Percentiles rank a stretch among this genome's conserved stretches.
Evolutionary conservation across 2,113 vertebrate species (phyloP).

Genomic region (Candoia aspera): DNA sequence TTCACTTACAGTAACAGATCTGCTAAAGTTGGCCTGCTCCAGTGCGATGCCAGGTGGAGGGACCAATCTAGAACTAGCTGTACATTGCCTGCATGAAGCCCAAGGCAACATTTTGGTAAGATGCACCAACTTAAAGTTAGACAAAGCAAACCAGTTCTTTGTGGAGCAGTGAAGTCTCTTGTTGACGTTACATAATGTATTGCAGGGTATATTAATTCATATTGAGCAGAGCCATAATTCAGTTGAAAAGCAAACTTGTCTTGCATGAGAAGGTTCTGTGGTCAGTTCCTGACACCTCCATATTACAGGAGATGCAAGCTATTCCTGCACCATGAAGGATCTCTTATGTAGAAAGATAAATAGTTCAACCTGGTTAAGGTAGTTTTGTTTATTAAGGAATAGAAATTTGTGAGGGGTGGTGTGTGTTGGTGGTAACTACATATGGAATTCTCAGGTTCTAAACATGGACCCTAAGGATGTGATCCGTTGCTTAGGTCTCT

Average conservation of each 20-base stretch:
- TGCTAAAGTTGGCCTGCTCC: slow-evolving; percentile 77
- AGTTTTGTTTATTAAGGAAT: no score
- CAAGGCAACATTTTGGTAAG: slow-evolving; percentile 73
- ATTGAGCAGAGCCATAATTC: not conserved
- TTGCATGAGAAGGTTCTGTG: not conserved
- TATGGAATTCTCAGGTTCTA: no score
- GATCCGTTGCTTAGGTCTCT: no score
- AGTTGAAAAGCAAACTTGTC: not conserved
- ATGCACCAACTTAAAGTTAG: fast-evolving
- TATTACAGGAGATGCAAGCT: no score
- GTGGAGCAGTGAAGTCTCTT: not conserved
- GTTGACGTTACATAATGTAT: not conserved
- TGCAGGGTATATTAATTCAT: not conserved
- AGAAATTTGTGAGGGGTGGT: no score
- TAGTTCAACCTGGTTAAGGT: no score
- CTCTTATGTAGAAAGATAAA: no score
- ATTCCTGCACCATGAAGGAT: no score
- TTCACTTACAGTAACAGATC: slow-evolving; percentile 63
- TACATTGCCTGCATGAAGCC: slow-evolving; percentile 78
- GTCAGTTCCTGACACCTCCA: not conserved
- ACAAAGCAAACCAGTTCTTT: not conserved
- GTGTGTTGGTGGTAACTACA: no score
- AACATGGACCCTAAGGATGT: no score
- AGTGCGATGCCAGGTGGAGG: slow-evolving; percentile 78
- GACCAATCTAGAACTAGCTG: slow-evolving; percentile 75